Conservation (phyloP, 2,797 vertebrate genomes). For the Anguilla marmorata region DNA sequence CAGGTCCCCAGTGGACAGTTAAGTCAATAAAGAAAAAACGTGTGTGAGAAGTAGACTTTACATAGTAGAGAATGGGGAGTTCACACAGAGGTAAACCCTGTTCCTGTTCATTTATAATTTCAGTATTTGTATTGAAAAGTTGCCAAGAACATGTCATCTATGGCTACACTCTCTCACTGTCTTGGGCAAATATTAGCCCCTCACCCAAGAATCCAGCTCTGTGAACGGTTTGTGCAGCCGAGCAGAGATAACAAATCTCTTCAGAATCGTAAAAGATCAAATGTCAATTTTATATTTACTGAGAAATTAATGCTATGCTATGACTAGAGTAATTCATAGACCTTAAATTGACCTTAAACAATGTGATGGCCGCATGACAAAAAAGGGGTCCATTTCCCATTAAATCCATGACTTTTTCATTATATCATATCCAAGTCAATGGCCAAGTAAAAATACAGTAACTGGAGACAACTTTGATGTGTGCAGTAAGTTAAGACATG, state of each 20-base stretch:
- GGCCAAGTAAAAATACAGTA: not conserved
- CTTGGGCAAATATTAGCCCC: not conserved
- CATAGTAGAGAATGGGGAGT: not conserved
- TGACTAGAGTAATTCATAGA: not conserved
- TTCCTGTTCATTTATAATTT: not conserved
- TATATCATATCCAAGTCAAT: not conserved
- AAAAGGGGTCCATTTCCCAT: not conserved
- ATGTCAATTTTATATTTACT: not conserved
- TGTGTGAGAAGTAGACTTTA: not conserved
- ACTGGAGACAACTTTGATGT: not conserved
- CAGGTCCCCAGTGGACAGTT: not conserved
- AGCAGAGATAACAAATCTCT: not conserved
- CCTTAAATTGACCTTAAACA: not conserved
- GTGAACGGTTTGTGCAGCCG: not conserved
- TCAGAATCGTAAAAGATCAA: not conserved
- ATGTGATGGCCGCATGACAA: not conserved
- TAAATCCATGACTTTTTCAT: not conserved
- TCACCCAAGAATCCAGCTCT: not conserved
- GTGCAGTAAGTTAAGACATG: not conserved
- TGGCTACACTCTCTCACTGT: not conserved
- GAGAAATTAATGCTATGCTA: not conserved
- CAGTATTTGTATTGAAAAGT: not conserved
- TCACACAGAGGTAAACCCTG: not conserved
- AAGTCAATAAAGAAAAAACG: not conserved
- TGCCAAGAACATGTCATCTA: not conserved